These are phyloP conservation scores for Hoplias malabaricus DNA, from an alignment of 2,113 vertebrate genomes.

Conservation along the genomic window DNA sequence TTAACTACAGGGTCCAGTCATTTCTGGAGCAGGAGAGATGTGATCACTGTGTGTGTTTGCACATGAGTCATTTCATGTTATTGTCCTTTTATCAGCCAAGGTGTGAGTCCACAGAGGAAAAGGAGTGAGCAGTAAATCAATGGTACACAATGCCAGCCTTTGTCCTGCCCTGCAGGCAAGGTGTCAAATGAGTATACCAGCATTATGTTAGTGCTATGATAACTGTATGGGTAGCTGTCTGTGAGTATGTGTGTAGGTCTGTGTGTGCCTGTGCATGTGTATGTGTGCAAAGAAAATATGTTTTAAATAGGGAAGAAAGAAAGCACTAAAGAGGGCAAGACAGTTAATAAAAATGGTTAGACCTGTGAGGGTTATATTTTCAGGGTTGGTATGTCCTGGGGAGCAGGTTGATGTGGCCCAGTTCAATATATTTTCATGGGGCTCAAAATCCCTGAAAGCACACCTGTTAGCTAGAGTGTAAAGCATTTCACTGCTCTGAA, in stretches of 20 bases:
- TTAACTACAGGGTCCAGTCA: neutral
- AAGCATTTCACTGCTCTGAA: too few relatives aligned
- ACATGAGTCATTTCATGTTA: conserved; percentile 23
- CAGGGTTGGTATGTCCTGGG: too few relatives aligned
- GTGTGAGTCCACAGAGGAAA: conserved; percentile 39
- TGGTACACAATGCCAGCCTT: conserved; percentile 50
- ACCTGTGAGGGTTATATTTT: too few relatives aligned
- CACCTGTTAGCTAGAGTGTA: neutral
- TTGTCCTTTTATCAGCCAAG: conserved; percentile 51
- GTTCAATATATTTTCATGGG: too few relatives aligned
- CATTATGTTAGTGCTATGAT: neutral
- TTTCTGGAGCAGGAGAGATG: neutral
- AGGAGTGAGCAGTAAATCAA: conserved; percentile 49
- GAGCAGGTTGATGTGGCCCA: too few relatives aligned
- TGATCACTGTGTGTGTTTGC: conserved; percentile 20
- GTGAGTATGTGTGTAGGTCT: neutral
- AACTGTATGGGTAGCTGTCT: neutral
- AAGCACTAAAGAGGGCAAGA: neutral
- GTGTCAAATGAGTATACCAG: conserved; percentile 53
- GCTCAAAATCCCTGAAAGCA: too few relatives aligned
- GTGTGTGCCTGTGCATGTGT: neutral
- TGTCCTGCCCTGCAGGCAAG: conserved; percentile 37
- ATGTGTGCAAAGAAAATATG: too few relatives aligned
- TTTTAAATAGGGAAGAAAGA: neutral
- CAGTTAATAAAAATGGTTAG: too few relatives aligned